A percentile compares a stretch with the other conserved stretches of the same genome.
Conservation (phyloP, 2,797 vertebrate genomes). For the Chiroxiphia lanceolata region DNA sequence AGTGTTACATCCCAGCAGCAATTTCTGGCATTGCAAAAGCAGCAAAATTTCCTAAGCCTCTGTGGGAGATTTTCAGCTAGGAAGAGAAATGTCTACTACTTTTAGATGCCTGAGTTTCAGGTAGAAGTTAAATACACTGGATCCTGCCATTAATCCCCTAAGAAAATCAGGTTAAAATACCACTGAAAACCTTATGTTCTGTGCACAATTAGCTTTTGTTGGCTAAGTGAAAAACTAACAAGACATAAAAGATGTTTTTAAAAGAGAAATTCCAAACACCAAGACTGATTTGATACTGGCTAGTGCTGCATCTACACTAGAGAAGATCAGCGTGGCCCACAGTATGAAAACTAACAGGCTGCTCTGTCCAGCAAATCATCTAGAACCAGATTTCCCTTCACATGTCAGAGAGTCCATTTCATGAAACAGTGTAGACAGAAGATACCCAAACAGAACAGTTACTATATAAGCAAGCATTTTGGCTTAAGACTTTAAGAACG, state of each 20-base stretch:
- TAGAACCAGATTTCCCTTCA: neutral
- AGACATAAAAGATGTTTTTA: neutral
- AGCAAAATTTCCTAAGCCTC: neutral
- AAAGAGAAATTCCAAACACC: neutral
- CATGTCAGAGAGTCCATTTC: neutral
- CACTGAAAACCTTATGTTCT: neutral
- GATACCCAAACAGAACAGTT: neutral
- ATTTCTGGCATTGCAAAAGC: neutral
- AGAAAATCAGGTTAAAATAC: neutral
- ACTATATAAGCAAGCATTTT: neutral
- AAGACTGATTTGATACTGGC: neutral
- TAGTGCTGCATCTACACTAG: neutral
- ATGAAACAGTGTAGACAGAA: neutral
- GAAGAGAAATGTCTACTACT: neutral
- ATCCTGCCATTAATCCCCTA: neutral
- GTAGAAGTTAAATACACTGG: neutral
- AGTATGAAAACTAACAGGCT: neutral
- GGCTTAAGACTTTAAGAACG: conserved; percentile 15
- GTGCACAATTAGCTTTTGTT: neutral
- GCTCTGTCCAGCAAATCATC: neutral
- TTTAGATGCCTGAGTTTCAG: neutral
- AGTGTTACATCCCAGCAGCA: neutral
- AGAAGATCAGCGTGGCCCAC: neutral
- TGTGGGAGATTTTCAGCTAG: neutral
- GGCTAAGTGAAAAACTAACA: neutral